Evolutionary conservation across 2,797 vertebrate genomes (phyloP).

Genomic region (Parambassis ranga): DNA sequence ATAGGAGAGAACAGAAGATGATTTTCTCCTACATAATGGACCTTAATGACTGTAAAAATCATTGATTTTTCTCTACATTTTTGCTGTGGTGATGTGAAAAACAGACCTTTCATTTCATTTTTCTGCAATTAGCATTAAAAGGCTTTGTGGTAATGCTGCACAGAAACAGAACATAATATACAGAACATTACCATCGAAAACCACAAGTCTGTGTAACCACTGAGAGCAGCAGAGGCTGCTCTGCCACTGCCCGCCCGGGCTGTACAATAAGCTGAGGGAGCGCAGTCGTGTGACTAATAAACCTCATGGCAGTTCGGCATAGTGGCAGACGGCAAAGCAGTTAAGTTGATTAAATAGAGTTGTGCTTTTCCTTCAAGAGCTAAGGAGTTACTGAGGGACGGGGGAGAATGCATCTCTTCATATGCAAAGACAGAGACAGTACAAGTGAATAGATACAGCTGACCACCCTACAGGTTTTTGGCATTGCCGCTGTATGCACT

Average conservation of each 20-base stretch:
- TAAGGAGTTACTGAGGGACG: constrained; percentile 21
- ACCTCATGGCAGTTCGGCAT: constrained; percentile 45
- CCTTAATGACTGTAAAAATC: not conserved
- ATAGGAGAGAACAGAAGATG: not conserved
- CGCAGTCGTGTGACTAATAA: constrained; percentile 46
- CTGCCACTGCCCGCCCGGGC: not conserved
- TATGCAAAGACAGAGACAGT: too few relatives aligned
- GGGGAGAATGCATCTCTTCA: not conserved
- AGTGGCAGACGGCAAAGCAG: constrained; percentile 53
- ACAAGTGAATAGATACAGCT: too few relatives aligned
- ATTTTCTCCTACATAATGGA: not conserved
- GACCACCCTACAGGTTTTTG: too few relatives aligned
- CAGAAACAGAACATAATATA: not conserved
- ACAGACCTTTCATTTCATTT: too few relatives aligned
- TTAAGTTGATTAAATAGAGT: constrained; percentile 72
- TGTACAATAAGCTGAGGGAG: constrained; percentile 35
- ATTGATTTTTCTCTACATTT: too few relatives aligned
- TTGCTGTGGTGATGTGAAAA: too few relatives aligned
- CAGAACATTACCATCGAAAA: not conserved
- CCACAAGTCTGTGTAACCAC: constrained; percentile 2
- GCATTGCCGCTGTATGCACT: too few relatives aligned
- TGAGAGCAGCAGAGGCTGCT: constrained; percentile 7
- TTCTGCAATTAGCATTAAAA: not conserved
- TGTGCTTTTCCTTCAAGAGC: constrained; percentile 54
- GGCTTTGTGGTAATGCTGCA: not conserved